These are phyloP conservation scores for Macrosiphum euphorbiae DNA, from an alignment of 2,888 invertebrate species.

Conservation along the genomic window DNA sequence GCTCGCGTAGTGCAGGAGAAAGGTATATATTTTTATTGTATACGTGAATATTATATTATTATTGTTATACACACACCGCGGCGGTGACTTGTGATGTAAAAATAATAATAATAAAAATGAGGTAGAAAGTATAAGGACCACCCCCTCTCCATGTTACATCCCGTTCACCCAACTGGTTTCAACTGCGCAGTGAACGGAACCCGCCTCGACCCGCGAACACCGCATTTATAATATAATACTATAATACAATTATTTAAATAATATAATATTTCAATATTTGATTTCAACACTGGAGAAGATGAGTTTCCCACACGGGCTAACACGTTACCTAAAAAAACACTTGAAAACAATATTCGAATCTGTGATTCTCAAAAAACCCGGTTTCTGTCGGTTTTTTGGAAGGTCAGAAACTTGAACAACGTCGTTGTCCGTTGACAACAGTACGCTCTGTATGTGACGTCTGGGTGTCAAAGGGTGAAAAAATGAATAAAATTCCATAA, in stretches of 20 bases:
- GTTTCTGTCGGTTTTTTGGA: background rate
- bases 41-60: slow-evolving; percentile 19
- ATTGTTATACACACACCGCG: slow-evolving; percentile 4
- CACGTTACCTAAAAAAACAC: background rate
- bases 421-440: background rate
- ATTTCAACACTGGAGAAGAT: background rate
- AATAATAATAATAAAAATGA: background rate
- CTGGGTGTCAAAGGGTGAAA: background rate
- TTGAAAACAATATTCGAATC: background rate
- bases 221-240: background rate
- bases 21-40: slow-evolving; percentile 37
- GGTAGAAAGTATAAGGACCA: slow-evolving; percentile 46
- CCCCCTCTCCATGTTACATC: slow-evolving; percentile 11
- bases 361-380: background rate
- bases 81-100: slow-evolving; percentile 45
- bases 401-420: background rate
- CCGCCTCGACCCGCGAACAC: background rate
- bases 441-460: background rate
- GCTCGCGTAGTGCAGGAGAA: slow-evolving; percentile 41
- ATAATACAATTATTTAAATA: slow-evolving; percentile 10
- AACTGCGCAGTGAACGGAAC: slow-evolving; percentile 33
- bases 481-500: background rate
- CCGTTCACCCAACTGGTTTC: slow-evolving; percentile 34
- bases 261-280: background rate
- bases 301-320: background rate